phyloP scores from a whole-genome alignment of 2,113 vertebrate species.

The Alectura lathami region DNA sequence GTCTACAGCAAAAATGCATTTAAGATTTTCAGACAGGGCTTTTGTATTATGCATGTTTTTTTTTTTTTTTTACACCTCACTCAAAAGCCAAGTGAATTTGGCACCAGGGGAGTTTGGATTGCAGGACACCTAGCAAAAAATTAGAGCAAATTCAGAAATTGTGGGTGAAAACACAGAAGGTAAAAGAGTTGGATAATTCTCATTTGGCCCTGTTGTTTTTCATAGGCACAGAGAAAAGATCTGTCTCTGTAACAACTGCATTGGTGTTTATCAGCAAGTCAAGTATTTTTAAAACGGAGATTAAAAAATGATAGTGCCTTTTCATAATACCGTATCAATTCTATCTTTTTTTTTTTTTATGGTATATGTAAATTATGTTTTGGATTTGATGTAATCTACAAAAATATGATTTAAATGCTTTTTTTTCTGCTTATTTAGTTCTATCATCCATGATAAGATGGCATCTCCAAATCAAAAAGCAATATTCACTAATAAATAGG shows the following conservation, averaged over 20 bases:
- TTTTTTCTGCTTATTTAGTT: slow-evolving; percentile 57
- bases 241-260: neutral
- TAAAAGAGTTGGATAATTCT: neutral
- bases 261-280: neutral
- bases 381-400: slow-evolving; percentile 47
- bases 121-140: neutral
- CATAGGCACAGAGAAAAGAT: neutral
- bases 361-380: slow-evolving; percentile 37
- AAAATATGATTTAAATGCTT: slow-evolving; percentile 39
- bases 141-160: neutral
- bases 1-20: neutral
- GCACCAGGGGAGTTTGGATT: neutral
- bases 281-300: slow-evolving; percentile 35
- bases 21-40: neutral
- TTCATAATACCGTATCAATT: slow-evolving; percentile 33
- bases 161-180: neutral
- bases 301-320: slow-evolving; percentile 31
- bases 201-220: neutral
- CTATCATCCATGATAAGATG: slow-evolving; percentile 47
- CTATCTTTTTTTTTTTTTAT: slow-evolving; percentile 56
- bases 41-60: neutral
- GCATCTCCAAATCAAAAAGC: slow-evolving; percentile 31
- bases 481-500: slow-evolving; percentile 58
- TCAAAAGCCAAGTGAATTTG: neutral
- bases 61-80: neutral